Evolutionary conservation across 2,888 invertebrate species (phyloP).

Genomic region (Leuctra nigra): DNA sequence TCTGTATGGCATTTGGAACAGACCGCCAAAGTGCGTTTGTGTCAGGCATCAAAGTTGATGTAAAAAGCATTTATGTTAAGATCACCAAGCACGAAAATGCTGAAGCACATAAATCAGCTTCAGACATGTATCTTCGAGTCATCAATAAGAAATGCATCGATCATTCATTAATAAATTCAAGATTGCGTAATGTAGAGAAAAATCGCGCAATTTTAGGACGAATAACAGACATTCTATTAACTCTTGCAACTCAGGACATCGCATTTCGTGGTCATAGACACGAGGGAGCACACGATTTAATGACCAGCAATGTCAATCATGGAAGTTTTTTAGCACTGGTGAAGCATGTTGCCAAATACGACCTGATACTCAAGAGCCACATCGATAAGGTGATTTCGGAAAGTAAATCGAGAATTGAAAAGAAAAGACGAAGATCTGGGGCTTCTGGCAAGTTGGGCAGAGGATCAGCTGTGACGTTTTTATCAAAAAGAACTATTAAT

Average conservation of each 20-base stretch:
- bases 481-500: slow-evolving; percentile 11
- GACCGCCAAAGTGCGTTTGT: slow-evolving; percentile 1
- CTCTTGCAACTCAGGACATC: slow-evolving; percentile 3
- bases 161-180: neutral
- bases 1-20: slow-evolving; percentile 5
- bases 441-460: too few relatives aligned
- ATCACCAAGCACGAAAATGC: slow-evolving; percentile 1
- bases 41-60: neutral
- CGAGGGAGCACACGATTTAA: neutral
- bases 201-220: neutral
- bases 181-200: neutral
- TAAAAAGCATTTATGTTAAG: slow-evolving; percentile 6
- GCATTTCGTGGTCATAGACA: slow-evolving; percentile 9
- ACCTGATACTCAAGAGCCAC: slow-evolving; percentile 6
- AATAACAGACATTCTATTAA: slow-evolving; percentile 9
- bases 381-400: neutral
- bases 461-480: neutral
- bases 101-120: neutral
- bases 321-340: slow-evolving; percentile 15
- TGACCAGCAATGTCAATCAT: neutral
- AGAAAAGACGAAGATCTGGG: neutral
- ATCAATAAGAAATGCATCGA: neutral
- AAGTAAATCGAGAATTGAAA: neutral
- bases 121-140: neutral
- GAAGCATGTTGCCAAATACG: slow-evolving; percentile 12